Conservation (phyloP, 30 jellyfish, hydroid and myxozoan species). For the Nemopilema nomurai region DNA sequence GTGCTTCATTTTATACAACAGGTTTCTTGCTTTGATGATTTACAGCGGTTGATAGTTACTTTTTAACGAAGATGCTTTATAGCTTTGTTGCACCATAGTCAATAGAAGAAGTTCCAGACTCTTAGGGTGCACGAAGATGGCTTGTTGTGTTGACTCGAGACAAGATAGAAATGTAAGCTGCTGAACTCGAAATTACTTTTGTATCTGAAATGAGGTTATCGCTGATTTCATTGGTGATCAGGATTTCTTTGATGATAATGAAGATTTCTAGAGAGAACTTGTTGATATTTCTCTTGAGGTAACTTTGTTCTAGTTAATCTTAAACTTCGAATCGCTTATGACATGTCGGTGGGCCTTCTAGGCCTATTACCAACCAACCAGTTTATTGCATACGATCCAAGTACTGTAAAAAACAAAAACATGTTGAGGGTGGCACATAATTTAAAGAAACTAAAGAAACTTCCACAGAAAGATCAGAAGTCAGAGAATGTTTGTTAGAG, state of each 20-base stretch:
- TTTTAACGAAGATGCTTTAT: no score
- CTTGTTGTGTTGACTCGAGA: not conserved
- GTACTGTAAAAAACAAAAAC: not conserved
- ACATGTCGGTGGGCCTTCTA: not conserved
- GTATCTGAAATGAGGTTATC: constrained; percentile 36
- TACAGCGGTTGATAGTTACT: no score
- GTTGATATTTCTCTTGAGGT: not conserved
- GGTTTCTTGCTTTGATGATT: no score
- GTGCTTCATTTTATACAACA: no score
- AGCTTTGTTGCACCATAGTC: no score
- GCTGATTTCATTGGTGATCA: constrained; percentile 7
- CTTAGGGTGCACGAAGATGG: not conserved
- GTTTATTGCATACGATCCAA: not conserved
- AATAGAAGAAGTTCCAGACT: not conserved
- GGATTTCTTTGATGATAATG: constrained; percentile 4
- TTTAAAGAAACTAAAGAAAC: not conserved
- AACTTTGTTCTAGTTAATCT: not conserved
- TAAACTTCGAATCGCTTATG: not conserved
- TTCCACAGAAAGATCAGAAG: not conserved
- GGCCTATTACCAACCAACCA: not conserved
- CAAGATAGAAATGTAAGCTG: constrained; percentile 2
- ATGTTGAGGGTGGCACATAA: not conserved
- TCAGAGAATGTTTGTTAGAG: constrained; percentile 47
- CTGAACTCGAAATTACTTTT: constrained; percentile 26
- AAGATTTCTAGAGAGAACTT: constrained; percentile 17